phyloP scores from a whole-genome alignment of 2,888 invertebrate genomes.

The Tetanocera ferruginea region DNA sequence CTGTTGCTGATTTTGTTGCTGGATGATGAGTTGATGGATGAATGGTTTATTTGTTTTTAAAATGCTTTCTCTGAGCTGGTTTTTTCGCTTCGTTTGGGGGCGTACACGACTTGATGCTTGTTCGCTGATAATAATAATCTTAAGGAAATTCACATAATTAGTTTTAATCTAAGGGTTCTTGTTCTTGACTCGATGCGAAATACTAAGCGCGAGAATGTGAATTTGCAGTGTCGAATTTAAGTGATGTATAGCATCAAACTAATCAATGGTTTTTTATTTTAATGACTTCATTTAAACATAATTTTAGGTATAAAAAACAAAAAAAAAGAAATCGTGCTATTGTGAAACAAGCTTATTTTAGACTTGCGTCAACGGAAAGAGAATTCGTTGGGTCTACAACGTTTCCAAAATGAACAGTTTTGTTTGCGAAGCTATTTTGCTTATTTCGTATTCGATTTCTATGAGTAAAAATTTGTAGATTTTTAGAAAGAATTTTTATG shows the following conservation, averaged over 20 bases:
- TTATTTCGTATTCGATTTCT: too few species aligned
- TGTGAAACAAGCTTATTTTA: too few species aligned
- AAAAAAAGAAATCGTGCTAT: too few species aligned
- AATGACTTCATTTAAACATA: conserved; percentile 32
- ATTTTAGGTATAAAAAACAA: not conserved
- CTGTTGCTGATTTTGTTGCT: not conserved
- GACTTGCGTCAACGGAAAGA: too few species aligned
- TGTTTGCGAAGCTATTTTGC: too few species aligned
- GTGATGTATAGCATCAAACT: conserved; percentile 26
- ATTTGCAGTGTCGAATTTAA: conserved; percentile 8
- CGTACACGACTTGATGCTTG: conserved; percentile 35
- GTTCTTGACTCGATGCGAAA: not conserved
- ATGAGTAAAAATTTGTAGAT: too few species aligned
- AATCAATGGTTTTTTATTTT: conserved; percentile 25
- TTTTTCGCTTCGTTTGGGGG: conserved; percentile 19
- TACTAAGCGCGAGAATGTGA: conserved; percentile 11
- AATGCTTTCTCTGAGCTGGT: not conserved
- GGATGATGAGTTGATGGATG: not conserved
- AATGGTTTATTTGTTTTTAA: conserved; percentile 37
- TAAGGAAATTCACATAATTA: conserved; percentile 68
- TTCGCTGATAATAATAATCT: conserved; percentile 48
- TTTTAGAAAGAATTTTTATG: too few species aligned
- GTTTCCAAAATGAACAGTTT: too few species aligned
- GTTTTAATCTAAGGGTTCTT: conserved; percentile 53
- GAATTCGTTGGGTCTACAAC: too few species aligned